Conservation (phyloP, 2,888 invertebrate genomes). For the Ceramica pisi region DNA sequence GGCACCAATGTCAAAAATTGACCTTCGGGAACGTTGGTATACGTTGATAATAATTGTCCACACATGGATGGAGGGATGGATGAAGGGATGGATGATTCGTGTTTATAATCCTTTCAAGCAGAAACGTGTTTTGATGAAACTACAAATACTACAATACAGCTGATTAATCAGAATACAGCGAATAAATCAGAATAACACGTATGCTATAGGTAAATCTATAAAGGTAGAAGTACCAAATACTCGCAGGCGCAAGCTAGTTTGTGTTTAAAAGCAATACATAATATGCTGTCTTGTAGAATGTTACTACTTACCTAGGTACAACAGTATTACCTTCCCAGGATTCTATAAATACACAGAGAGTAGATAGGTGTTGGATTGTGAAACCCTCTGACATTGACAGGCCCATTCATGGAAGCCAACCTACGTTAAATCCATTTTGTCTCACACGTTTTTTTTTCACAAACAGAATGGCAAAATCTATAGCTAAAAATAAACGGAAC, state of each 20-base stretch:
- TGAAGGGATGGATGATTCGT: too few species aligned
- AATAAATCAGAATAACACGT: too few species aligned
- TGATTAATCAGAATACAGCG: too few species aligned
- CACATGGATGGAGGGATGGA: too few species aligned
- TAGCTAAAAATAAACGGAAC: not conserved
- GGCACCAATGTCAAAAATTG: not conserved
- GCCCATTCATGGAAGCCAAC: conserved; percentile 2
- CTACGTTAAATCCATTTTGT: not conserved
- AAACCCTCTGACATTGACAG: conserved; percentile 13
- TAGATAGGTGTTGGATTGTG: conserved; percentile 12
- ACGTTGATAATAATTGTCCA: not conserved
- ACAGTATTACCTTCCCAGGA: not conserved
- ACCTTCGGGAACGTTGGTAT: not conserved
- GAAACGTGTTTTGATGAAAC: too few species aligned
- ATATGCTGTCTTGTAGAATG: not conserved
- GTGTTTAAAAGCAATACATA: not conserved
- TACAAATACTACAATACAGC: too few species aligned
- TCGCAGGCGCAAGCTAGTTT: too few species aligned
- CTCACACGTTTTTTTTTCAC: not conserved
- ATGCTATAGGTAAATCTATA: too few species aligned
- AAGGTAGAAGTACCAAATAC: too few species aligned
- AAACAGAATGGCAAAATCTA: not conserved
- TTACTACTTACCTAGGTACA: not conserved
- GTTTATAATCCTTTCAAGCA: too few species aligned
- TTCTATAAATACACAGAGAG: conserved; percentile 17